These are phyloP conservation scores for Sycobia sp. DNA, from an alignment of 1,140 invertebrate genomes.

Conservation along the genomic window DNA sequence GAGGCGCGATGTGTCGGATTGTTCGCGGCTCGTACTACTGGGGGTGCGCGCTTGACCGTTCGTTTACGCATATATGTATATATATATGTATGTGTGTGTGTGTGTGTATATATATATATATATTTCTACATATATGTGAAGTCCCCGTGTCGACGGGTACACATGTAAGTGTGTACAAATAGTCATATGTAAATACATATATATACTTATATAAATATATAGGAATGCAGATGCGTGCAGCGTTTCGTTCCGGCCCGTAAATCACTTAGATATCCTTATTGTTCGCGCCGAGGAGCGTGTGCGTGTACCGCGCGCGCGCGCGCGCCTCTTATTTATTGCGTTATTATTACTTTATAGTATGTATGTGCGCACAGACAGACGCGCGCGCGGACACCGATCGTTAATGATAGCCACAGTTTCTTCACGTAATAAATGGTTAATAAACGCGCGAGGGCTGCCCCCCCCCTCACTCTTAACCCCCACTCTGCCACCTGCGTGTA, in stretches of 20 bases:
- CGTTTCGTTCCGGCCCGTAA: conserved; percentile 4
- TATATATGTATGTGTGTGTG: background rate
- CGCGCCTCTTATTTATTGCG: conserved; percentile 15
- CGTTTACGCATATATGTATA: background rate
- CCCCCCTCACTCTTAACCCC: background rate
- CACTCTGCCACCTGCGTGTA: too few species aligned
- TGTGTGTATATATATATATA: background rate
- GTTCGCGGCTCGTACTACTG: conserved; percentile 22
- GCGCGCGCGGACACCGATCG: background rate
- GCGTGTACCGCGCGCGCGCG: background rate
- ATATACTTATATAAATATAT: too few species aligned
- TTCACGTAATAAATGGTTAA: conserved; percentile 20
- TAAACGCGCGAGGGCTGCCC: background rate
- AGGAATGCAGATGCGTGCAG: too few species aligned
- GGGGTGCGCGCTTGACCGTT: background rate
- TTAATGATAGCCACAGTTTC: conserved; percentile 28
- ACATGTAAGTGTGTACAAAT: background rate
- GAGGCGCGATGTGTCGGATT: conserved; percentile 19
- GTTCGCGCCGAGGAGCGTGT: background rate
- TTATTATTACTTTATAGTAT: too few species aligned
- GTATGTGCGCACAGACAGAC: too few species aligned
- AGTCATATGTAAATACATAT: too few species aligned
- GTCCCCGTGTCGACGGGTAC: too few species aligned
- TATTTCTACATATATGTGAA: too few species aligned
- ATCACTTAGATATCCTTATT: conserved; percentile 13